Conservation (phyloP, 2,113 vertebrate species). For the Pelecanus crispus region DNA sequence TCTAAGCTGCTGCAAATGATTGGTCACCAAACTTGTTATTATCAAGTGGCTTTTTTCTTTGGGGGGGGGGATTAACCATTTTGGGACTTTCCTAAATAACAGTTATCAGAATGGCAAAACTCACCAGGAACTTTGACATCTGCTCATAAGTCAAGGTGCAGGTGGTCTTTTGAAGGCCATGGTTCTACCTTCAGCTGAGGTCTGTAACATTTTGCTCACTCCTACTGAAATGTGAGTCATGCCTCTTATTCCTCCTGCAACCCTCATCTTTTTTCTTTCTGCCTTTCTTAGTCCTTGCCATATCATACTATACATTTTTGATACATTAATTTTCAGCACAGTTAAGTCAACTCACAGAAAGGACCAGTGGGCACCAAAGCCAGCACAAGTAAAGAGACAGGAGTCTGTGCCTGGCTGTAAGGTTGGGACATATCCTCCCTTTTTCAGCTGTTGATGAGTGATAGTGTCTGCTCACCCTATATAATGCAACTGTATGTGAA, state of each 20-base stretch:
- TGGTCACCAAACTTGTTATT: background rate
- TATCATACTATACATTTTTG: background rate
- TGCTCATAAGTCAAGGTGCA: background rate
- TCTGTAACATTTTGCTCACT: background rate
- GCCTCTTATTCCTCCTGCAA: background rate
- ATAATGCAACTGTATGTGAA: background rate
- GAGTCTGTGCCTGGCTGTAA: background rate
- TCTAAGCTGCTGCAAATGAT: background rate
- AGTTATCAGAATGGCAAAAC: background rate
- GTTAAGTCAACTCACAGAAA: background rate
- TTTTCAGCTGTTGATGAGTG: background rate
- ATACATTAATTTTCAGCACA: background rate
- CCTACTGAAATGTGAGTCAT: background rate
- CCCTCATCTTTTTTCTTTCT: background rate
- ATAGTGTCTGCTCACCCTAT: background rate
- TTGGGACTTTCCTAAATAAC: background rate
- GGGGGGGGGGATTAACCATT: background rate
- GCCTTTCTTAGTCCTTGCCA: background rate
- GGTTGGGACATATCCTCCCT: background rate
- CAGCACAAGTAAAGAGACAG: background rate
- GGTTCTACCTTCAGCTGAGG: background rate
- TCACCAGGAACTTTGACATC: background rate
- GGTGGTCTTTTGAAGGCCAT: background rate
- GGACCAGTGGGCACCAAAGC: background rate
- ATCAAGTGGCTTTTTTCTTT: background rate